These are phyloP conservation scores for Hylia prasina DNA, from an alignment of 2,113 vertebrate species.

Conservation along the genomic window DNA sequence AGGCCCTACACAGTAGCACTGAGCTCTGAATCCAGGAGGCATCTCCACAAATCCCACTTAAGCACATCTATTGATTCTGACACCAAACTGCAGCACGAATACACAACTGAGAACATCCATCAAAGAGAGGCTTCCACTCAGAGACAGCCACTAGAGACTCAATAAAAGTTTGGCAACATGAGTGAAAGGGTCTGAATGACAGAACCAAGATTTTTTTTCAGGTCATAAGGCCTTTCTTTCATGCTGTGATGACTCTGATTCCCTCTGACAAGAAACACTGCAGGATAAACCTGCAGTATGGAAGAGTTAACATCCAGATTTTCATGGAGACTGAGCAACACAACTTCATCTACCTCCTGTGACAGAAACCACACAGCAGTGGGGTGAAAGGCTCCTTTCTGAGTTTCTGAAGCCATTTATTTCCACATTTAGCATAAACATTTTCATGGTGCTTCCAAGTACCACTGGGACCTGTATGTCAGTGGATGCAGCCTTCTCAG, in stretches of 20 bases:
- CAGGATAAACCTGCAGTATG: background rate
- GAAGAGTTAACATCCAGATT: background rate
- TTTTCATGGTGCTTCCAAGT: background rate
- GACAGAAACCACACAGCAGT: background rate
- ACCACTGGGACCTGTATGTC: background rate
- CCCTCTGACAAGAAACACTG: background rate
- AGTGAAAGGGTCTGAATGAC: background rate
- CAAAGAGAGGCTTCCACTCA: background rate
- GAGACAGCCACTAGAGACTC: background rate
- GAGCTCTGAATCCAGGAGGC: background rate
- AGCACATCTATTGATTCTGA: background rate
- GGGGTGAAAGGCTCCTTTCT: background rate
- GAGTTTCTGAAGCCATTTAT: background rate
- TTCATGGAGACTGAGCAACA: background rate
- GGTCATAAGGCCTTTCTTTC: background rate
- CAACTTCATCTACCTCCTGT: background rate
- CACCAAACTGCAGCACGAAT: background rate
- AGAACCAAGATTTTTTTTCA: background rate
- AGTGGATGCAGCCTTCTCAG: accelerated
- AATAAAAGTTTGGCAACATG: background rate
- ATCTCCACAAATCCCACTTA: background rate
- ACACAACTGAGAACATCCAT: background rate
- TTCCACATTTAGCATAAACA: background rate
- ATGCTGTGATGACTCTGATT: background rate
- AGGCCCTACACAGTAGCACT: background rate